Evolutionary conservation across 2,888 invertebrate genomes (phyloP).

Genomic region (Xylocampa areola): DNA sequence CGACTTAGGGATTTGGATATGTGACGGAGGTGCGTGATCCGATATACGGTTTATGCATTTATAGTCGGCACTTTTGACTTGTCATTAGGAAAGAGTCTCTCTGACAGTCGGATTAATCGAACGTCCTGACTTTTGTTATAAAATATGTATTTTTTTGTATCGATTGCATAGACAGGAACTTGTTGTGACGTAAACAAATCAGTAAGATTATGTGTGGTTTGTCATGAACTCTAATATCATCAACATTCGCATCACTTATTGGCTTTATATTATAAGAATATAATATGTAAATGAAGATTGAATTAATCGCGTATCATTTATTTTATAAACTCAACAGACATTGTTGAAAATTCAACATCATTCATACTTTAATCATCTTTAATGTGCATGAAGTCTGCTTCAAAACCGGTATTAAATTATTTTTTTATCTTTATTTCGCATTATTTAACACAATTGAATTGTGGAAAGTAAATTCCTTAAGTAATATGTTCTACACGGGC

Average conservation of each 20-base stretch:
- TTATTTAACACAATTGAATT: neutral
- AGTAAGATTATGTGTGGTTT: neutral
- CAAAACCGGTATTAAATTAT: neutral
- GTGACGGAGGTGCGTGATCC: slow-evolving; percentile 70
- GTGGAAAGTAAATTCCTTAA: neutral
- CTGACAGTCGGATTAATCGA: slow-evolving; percentile 70
- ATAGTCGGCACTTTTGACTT: slow-evolving; percentile 80
- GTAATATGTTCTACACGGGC: neutral
- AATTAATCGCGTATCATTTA: slow-evolving; percentile 30
- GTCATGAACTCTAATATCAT: too few species aligned
- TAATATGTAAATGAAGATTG: slow-evolving; percentile 33
- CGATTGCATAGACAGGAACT: slow-evolving; percentile 1
- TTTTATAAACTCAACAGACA: slow-evolving; percentile 17
- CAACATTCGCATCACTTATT: too few species aligned
- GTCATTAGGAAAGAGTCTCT: slow-evolving; percentile 71
- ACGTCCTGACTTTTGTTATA: slow-evolving; percentile 38
- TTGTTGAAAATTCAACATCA: slow-evolving; percentile 16
- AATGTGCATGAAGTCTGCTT: neutral
- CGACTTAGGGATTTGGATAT: slow-evolving; percentile 68
- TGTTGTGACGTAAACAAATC: too few species aligned
- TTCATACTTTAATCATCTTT: slow-evolving; percentile 14
- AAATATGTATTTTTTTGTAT: slow-evolving; percentile 24
- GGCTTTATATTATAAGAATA: too few species aligned
- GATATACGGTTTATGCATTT: slow-evolving; percentile 81
- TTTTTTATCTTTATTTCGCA: neutral